Conservation (phyloP, 2,113 vertebrate genomes). For the Callithrix jacchus region DNA sequence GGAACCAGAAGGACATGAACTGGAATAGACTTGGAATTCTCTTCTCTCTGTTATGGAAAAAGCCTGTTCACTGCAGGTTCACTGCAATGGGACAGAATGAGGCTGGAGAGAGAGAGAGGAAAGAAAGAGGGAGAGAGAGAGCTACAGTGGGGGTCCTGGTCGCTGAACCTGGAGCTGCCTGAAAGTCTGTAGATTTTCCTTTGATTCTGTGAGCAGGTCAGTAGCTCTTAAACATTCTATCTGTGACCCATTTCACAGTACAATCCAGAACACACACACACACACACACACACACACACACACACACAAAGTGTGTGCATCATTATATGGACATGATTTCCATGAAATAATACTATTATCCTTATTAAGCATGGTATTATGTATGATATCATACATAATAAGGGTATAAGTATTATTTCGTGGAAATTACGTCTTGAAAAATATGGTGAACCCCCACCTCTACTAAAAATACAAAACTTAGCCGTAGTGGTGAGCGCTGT, state of each 20-base stretch:
- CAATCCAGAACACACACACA: not conserved
- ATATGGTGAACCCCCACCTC: too few relatives aligned
- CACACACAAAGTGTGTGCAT: fast-evolving
- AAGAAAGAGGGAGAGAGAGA: not conserved
- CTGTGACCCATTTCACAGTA: not conserved
- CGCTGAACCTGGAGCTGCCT: not conserved
- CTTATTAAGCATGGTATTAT: too few relatives aligned
- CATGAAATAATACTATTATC: not conserved
- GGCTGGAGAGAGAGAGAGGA: not conserved
- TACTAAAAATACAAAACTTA: too few relatives aligned
- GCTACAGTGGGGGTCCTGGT: not conserved
- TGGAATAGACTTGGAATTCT: not conserved
- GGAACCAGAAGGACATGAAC: not conserved
- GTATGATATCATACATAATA: not conserved
- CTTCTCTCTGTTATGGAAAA: not conserved
- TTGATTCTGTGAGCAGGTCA: not conserved
- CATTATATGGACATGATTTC: not conserved
- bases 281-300: fast-evolving
- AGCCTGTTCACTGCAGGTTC: too few relatives aligned
- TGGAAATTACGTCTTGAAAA: not conserved
- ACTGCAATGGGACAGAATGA: too few relatives aligned
- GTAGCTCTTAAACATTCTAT: not conserved
- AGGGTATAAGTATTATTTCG: not conserved
- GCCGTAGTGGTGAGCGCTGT: too few relatives aligned
- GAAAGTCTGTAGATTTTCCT: too few relatives aligned